Base-by-base conservation (phyloP, 2,888 invertebrate genomes). In the Lymantria dispar region DNA sequence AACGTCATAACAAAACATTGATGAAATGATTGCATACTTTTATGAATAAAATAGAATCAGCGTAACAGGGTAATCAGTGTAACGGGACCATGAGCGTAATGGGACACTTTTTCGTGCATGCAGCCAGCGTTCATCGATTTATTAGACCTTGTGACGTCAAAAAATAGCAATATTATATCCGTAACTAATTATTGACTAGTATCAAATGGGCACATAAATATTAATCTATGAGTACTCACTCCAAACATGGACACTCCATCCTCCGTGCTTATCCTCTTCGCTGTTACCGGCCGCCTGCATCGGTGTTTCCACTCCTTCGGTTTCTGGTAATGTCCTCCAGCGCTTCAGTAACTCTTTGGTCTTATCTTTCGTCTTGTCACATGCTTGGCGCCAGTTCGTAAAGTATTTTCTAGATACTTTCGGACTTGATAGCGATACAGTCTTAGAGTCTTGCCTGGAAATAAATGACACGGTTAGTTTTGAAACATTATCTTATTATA, bases 211-310 rank as follows among this genome's bases (percentile, higher is more conserved):
- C n/a, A 38, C n/a, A 43, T 30, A n/a, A 30, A 29, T 22, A 29
- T 30, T 13, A 2, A 30, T 46, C 12, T n/a, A 13, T 13, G 7
- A 12, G 14, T 55, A 85, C 93, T 93, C 83, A 95, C 95, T 94
- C 95, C 95, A 95, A 58, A 95, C 94, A 76, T 95, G 95, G 22
- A 95, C 95, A 71, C 95, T 95, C 95, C 95, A 95, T n/a, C 94
- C 94, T 44, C 92, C 92, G 29, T 91, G 89, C 45, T 92, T 91
- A 31, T 85, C 87, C 8, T 90, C 91, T 9, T 86, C 83, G 12
- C 78, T 79, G 39, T 76, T 72, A 8, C 76, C 83, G 1, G 83
- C 61, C 30, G 83, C 76, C 77, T 85, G 79, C 85, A 88, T 86
- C 64, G 81, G 78, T 56, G 66, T 73, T 56, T 80, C 81, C 3